phyloP scores from a whole-genome alignment of 2,888 invertebrate species.

The Agrochola lota region DNA sequence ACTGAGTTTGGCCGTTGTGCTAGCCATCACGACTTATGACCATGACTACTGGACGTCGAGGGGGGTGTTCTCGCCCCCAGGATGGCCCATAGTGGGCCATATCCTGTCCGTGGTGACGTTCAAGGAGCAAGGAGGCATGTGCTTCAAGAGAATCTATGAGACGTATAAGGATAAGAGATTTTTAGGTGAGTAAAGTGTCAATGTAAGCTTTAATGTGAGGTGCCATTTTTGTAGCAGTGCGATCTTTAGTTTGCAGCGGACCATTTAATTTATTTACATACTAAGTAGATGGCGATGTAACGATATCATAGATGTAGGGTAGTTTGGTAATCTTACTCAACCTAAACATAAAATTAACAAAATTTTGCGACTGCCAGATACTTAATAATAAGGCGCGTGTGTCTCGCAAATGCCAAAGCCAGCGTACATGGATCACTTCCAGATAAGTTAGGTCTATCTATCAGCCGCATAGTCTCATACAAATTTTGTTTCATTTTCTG shows the following conservation, averaged over 20 bases:
- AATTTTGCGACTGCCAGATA: not conserved
- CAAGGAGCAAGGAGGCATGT: conserved; percentile 86
- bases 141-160: conserved; percentile 86
- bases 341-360: not conserved
- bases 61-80: conserved; percentile 85
- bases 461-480: too few species aligned
- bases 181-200: conserved; percentile 80
- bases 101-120: conserved; percentile 83
- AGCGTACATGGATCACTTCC: too few species aligned
- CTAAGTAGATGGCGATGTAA: not conserved
- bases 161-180: conserved; percentile 79
- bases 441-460: not conserved
- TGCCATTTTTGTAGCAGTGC: not conserved
- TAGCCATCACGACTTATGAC: conserved; percentile 83
- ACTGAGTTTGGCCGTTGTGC: conserved; percentile 67
- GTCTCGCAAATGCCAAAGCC: too few species aligned
- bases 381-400: too few species aligned
- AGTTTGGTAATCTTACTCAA: not conserved
- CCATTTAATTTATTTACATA: not conserved
- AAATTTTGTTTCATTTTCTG: not conserved
- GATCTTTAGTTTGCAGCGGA: not conserved
- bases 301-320: not conserved
- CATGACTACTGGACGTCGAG: conserved; percentile 85
- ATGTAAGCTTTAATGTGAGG: not conserved
- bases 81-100: conserved; percentile 85